Evolutionary conservation across 2,888 invertebrate genomes (phyloP).

Genomic region (Oligia latruncula): DNA sequence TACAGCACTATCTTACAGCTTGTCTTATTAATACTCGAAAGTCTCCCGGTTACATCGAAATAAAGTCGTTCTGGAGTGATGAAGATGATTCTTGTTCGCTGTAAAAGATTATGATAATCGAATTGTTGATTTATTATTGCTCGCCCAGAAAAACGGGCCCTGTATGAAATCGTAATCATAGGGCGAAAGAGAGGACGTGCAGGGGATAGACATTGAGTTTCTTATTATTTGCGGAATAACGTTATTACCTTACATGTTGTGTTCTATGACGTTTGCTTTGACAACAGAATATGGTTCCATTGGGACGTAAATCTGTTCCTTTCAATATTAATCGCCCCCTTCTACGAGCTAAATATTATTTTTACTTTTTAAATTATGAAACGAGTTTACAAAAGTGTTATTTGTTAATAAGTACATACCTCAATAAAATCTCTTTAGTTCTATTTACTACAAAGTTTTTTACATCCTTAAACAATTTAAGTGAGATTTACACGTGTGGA

Average conservation of each 20-base stretch:
- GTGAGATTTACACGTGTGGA: slow-evolving; percentile 42
- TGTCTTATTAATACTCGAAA: slow-evolving; percentile 39
- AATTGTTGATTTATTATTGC: slow-evolving; percentile 67
- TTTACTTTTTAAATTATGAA: not conserved
- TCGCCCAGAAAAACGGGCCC: slow-evolving; percentile 20
- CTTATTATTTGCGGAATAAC: not conserved
- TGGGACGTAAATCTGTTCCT: not conserved
- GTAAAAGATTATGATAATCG: slow-evolving; percentile 70
- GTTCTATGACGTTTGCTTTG: not conserved
- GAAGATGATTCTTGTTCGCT: slow-evolving; percentile 63
- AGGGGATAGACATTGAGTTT: slow-evolving; percentile 9
- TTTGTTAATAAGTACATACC: not conserved
- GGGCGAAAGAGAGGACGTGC: not conserved
- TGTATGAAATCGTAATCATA: slow-evolving; percentile 32
- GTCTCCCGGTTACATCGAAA: slow-evolving; percentile 42
- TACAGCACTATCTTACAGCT: not conserved
- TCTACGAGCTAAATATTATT: not conserved
- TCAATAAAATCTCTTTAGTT: not conserved
- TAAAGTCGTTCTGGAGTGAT: slow-evolving; percentile 60
- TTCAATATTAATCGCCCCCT: not conserved
- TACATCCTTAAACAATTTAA: slow-evolving; percentile 27
- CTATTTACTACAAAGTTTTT: not conserved
- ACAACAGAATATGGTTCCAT: not conserved
- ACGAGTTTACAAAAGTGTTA: too few species aligned
- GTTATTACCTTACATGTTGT: not conserved